phyloP scores from a whole-genome alignment of 2,797 vertebrate genomes.

The Brachymystax lenok region DNA sequence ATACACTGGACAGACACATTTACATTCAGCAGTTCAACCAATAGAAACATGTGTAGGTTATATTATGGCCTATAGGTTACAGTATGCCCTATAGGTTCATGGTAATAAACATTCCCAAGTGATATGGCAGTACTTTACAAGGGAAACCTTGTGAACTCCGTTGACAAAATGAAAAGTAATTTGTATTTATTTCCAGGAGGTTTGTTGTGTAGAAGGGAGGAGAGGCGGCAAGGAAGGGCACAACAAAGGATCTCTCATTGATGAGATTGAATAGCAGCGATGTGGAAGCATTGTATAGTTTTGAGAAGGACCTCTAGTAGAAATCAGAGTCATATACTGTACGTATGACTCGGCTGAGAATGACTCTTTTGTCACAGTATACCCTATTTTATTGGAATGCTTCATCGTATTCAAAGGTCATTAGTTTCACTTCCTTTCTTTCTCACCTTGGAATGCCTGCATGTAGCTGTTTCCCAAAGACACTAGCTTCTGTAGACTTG shows the following conservation, averaged over 20 bases:
- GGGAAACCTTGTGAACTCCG: neutral
- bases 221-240: neutral
- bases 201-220: neutral
- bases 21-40: neutral
- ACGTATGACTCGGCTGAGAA: too few relatives aligned
- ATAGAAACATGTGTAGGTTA: neutral
- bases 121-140: neutral
- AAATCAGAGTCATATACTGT: too few relatives aligned
- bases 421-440: neutral
- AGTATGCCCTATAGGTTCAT: neutral
- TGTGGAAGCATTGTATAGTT: neutral
- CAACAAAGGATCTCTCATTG: neutral
- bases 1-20: constrained; percentile 1
- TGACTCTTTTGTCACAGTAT: too few relatives aligned
- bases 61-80: neutral
- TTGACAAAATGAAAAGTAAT: neutral
- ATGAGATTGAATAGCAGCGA: neutral
- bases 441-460: constrained; percentile 86
- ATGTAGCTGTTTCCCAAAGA: constrained; percentile 89
- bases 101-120: neutral
- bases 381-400: neutral
- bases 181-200: neutral
- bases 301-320: neutral
- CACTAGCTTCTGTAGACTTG: constrained; percentile 87
- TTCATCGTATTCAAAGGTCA: neutral